Conservation (phyloP, 2,797 vertebrate species). For the Florisuga fusca region DNA sequence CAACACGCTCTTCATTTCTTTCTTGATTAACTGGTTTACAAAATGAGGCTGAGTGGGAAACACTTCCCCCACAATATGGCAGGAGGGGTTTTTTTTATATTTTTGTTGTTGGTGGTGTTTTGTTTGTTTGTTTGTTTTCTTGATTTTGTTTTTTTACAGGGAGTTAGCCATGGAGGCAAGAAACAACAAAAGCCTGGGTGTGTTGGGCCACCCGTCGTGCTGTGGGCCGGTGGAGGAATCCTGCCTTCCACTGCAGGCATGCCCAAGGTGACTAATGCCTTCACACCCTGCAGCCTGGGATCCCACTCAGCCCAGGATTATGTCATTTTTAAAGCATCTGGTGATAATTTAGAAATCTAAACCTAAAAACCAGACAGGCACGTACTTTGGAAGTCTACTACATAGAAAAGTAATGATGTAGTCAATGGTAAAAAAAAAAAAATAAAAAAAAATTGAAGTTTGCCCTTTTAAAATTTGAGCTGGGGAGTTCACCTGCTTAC, state of each 20-base stretch:
- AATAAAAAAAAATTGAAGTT: not conserved
- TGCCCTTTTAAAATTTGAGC: not conserved
- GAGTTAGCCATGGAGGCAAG: not conserved
- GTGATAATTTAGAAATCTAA: not conserved
- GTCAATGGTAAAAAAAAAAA: not conserved
- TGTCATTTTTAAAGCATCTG: conserved; percentile 42
- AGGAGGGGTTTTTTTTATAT: too few species aligned
- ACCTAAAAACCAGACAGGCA: not conserved
- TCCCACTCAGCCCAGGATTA: not conserved
- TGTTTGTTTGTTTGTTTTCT: too few species aligned
- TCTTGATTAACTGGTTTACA: not conserved
- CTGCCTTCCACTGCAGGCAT: not conserved
- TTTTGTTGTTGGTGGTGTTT: too few species aligned
- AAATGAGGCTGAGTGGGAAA: not conserved
- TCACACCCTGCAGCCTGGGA: conserved; percentile 1
- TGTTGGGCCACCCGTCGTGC: not conserved
- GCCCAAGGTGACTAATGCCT: conserved; percentile 8
- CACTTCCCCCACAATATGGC: not conserved
- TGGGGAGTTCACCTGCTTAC: not conserved
- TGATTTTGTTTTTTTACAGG: not conserved
- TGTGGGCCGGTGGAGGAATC: not conserved
- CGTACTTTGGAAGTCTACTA: not conserved
- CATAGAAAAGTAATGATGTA: not conserved
- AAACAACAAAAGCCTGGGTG: not conserved
- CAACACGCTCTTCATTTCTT: not conserved